Evolutionary conservation across 2,113 vertebrate genomes (phyloP).

Genomic region (Columbina picui): DNA sequence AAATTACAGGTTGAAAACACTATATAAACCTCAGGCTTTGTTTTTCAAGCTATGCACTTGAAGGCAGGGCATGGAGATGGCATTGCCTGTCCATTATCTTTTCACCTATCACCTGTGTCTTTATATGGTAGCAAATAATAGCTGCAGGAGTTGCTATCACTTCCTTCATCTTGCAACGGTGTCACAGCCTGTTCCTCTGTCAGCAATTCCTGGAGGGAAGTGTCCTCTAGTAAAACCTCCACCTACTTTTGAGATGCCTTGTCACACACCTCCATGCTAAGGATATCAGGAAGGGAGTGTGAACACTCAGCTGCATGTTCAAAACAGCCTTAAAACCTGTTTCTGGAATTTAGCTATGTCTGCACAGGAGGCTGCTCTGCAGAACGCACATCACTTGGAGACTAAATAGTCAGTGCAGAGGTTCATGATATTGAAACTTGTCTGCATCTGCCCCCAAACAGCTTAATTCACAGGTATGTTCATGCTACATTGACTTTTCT

Average conservation of each 20-base stretch:
- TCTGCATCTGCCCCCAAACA: background rate
- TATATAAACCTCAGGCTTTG: conserved; percentile 18
- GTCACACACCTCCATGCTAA: background rate
- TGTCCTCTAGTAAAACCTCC: background rate
- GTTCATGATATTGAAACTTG: background rate
- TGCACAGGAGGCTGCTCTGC: background rate
- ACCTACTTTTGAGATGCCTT: background rate
- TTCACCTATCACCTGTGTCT: background rate
- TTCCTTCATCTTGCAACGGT: background rate
- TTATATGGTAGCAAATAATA: conserved; percentile 7
- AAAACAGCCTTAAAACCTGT: background rate
- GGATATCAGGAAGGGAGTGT: background rate
- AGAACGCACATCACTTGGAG: background rate
- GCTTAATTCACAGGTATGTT: background rate
- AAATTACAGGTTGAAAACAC: conserved; percentile 43
- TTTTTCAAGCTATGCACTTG: conserved; percentile 12
- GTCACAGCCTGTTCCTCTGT: background rate
- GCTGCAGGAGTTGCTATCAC: background rate
- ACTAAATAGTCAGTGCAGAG: background rate
- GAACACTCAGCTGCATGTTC: background rate
- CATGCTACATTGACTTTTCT: background rate
- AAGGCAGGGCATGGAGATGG: background rate
- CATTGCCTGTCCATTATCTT: conserved; percentile 20
- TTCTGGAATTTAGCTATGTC: background rate
- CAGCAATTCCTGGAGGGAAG: conserved; percentile 16